A percentile compares a stretch with the other conserved stretches of the same genome.
phyloP scores from a whole-genome alignment of 2,888 invertebrate genomes.

The Gerosis bhagava region DNA sequence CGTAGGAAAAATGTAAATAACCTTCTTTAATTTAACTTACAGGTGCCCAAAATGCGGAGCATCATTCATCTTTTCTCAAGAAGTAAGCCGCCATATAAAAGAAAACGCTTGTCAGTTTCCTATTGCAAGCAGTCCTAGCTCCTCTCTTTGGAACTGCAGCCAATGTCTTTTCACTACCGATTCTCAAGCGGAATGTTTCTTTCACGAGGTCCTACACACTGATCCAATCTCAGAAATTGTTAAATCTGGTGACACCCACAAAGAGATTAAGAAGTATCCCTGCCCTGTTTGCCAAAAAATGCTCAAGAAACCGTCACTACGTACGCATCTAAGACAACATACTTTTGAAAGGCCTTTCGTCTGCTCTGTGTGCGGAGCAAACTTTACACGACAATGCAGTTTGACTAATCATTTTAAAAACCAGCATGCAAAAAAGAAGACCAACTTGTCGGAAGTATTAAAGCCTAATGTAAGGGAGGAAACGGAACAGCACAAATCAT shows the following conservation, averaged over 20 bases:
- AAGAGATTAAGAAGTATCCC: conserved; percentile 76
- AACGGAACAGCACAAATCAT: conserved; percentile 27
- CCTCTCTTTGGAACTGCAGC: conserved; percentile 79
- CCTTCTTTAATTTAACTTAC: conserved; percentile 43
- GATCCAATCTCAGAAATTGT: conserved; percentile 56
- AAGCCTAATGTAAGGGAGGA: conserved; percentile 36
- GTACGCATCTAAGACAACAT: conserved; percentile 87
- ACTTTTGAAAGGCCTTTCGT: conserved; percentile 88
- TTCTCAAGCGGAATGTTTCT: conserved; percentile 87
- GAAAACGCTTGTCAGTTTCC: conserved; percentile 80
- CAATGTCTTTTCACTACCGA: conserved; percentile 84
- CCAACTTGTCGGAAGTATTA: conserved; percentile 37
- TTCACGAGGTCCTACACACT: conserved; percentile 87
- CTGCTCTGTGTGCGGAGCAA: conserved; percentile 84
- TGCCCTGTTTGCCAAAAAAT: conserved; percentile 87
- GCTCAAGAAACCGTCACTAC: conserved; percentile 85
- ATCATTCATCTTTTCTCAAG: conserved; percentile 87
- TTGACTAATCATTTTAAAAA: conserved; percentile 82
- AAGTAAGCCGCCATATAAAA: conserved; percentile 87
- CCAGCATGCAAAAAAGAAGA: conserved; percentile 63
- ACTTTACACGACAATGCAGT: conserved; percentile 86
- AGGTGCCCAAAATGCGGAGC: conserved; percentile 89
- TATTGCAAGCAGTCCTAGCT: conserved; percentile 39
- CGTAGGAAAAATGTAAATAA: no score
- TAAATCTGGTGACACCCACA: conserved; percentile 44